A percentile compares a stretch with the other conserved stretches of the same genome.
Evolutionary conservation across 2,113 vertebrate species (phyloP).

Genomic region (Chauna torquata): DNA sequence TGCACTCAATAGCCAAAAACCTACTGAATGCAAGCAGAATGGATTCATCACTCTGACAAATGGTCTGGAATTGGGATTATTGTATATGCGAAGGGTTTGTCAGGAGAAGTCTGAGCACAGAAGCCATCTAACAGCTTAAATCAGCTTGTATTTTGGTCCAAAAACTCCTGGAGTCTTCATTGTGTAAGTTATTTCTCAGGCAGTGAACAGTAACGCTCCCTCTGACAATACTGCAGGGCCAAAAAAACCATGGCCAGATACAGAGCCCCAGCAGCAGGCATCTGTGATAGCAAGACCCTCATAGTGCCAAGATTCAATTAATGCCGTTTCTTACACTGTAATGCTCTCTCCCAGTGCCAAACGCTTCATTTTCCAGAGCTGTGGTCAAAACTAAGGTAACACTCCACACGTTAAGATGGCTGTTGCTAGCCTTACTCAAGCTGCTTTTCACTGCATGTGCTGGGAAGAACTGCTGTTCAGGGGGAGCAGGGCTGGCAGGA

Average conservation of each 20-base stretch:
- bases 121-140: neutral
- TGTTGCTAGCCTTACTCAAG: neutral
- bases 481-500: neutral
- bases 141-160: neutral
- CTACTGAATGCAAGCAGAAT: neutral
- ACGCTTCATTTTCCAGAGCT: neutral
- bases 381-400: neutral
- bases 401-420: neutral
- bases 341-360: neutral
- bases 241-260: neutral
- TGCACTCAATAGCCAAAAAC: neutral
- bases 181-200: neutral
- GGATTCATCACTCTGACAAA: neutral
- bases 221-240: neutral
- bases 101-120: neutral
- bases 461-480: neutral
- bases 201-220: rapidly evolving
- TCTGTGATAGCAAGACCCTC: neutral
- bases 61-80: neutral
- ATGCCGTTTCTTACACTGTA: neutral
- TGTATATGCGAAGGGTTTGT: neutral
- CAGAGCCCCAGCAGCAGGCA: neutral
- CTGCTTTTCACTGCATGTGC: neutral
- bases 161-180: neutral
- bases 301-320: neutral